Conservation (phyloP, 2,113 vertebrate species). For the Origma solitaria region DNA sequence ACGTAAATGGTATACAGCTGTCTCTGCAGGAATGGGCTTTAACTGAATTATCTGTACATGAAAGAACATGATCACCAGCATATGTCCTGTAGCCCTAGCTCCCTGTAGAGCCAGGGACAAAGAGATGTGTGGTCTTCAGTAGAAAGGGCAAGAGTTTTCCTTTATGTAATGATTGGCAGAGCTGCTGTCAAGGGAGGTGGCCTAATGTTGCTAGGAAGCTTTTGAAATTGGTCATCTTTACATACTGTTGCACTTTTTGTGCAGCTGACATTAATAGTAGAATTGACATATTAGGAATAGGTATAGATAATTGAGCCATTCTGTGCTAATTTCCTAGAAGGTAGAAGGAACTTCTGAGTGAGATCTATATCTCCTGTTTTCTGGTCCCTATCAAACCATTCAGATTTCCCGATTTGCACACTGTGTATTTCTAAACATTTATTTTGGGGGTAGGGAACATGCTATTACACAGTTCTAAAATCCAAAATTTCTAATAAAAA, state of each 20-base stretch:
- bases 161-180: not conserved
- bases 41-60: not conserved
- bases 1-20: not conserved
- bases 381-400: not conserved
- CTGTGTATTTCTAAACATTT: not conserved
- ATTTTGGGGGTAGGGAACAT: not conserved
- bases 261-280: not conserved
- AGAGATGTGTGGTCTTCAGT: not conserved
- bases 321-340: not conserved
- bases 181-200: not conserved
- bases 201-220: not conserved
- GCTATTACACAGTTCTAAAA: not conserved
- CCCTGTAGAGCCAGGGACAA: not conserved
- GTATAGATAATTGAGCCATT: not conserved
- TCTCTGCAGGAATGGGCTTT: not conserved
- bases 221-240: not conserved
- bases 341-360: not conserved
- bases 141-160: not conserved
- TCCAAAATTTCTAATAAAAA: not conserved
- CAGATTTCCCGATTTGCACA: not conserved
- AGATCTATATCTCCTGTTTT: not conserved
- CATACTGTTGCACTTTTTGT: not conserved
- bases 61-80: not conserved
- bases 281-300: not conserved
- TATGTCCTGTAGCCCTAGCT: not conserved